Conservation (phyloP, 2,113 vertebrate genomes). For the Harpagus bidentatus region DNA sequence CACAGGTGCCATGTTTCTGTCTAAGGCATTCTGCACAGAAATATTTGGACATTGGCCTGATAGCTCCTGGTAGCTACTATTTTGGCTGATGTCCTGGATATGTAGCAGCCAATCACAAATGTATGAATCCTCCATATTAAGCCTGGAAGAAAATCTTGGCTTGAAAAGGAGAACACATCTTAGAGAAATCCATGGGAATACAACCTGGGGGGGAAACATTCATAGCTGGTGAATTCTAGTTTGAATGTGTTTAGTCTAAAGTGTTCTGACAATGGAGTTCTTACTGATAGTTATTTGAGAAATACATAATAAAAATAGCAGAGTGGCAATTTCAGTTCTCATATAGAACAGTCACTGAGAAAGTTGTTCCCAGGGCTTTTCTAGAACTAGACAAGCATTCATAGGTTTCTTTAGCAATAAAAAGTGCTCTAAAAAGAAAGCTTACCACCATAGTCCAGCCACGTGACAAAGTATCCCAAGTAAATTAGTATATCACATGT, state of each 20-base stretch:
- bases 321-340: neutral
- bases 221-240: neutral
- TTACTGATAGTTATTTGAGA: neutral
- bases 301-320: neutral
- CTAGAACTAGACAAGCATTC: neutral
- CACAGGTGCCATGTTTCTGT: neutral
- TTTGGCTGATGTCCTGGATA: neutral
- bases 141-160: neutral
- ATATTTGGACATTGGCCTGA: neutral
- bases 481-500: neutral
- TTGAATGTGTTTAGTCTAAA: neutral
- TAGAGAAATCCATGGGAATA: neutral
- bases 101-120: neutral
- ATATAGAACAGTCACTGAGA: neutral
- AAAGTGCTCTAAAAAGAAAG: neutral
- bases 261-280: neutral
- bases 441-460: neutral
- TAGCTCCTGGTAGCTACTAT: neutral
- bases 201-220: neutral
- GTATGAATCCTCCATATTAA: neutral
- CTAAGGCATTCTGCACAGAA: neutral
- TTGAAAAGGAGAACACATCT: neutral
- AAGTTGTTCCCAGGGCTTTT: neutral
- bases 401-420: neutral
- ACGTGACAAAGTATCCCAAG: neutral